phyloP scores from a whole-genome alignment of 2,113 vertebrate species.

The Cinclus mexicanus region DNA sequence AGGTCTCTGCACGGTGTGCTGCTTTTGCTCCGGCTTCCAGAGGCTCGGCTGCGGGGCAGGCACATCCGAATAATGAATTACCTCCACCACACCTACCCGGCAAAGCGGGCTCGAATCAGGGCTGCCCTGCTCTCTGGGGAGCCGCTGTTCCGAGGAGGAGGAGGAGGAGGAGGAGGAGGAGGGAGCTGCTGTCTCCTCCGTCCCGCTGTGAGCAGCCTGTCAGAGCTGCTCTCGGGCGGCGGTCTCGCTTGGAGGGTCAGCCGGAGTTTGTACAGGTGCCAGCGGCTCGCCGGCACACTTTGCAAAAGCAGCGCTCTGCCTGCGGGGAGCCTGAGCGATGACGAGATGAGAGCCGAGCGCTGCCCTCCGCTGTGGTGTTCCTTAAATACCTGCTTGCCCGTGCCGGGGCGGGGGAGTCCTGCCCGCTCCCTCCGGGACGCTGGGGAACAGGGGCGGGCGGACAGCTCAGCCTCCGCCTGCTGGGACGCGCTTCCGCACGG shows the following conservation, averaged over 20 bases:
- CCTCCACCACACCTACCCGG: rapidly evolving
- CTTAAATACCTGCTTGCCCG: not conserved
- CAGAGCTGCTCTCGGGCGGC: rapidly evolving
- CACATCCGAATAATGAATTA: not conserved
- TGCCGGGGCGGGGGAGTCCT: rapidly evolving
- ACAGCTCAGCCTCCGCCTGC: not conserved
- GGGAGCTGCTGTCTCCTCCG: not conserved
- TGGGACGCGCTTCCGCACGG: not conserved
- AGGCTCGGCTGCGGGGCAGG: not conserved
- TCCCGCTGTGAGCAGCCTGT: not conserved
- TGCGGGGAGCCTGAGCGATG: not conserved
- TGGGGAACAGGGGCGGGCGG: not conserved
- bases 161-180: rapidly evolving
- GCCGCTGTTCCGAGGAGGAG: not conserved
- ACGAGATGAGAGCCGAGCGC: not conserved
- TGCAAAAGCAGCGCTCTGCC: not conserved
- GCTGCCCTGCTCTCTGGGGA: not conserved
- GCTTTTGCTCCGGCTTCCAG: not conserved
- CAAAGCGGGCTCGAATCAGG: not conserved
- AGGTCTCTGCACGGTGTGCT: not conserved
- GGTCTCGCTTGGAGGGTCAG: not conserved
- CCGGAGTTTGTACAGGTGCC: rapidly evolving
- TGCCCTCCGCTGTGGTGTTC: rapidly evolving
- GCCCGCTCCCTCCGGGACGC: not conserved
- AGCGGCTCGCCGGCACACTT: not conserved